Evolutionary conservation across 1,140 invertebrate species (phyloP).

Genomic region (Calephelis virginiensis): DNA sequence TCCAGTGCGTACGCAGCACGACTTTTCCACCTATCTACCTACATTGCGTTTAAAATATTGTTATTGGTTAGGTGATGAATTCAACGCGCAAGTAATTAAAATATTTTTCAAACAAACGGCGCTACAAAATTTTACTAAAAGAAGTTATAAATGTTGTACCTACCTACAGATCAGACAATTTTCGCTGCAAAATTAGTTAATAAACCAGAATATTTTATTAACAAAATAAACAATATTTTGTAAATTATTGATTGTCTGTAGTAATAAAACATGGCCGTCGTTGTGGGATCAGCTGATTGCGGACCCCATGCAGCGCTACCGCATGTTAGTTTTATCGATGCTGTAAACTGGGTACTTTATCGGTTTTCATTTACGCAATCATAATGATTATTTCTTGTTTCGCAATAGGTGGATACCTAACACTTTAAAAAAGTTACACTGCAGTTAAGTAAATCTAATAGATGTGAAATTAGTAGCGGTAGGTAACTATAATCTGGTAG

Average conservation of each 20-base stretch:
- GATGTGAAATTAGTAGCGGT: too few relatives aligned
- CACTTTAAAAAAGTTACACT: not conserved
- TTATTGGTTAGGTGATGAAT: not conserved
- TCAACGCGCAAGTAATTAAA: not conserved
- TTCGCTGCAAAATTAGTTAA: slow-evolving; percentile 3
- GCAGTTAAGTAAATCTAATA: too few relatives aligned
- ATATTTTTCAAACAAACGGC: too few relatives aligned
- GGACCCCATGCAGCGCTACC: slow-evolving; percentile 10
- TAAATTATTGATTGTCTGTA: slow-evolving; percentile 10
- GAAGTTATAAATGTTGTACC: too few relatives aligned
- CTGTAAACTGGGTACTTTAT: slow-evolving; percentile 13
- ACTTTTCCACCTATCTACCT: not conserved
- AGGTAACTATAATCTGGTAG: too few relatives aligned
- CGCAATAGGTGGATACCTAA: not conserved
- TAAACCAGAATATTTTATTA: not conserved
- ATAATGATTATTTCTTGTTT: slow-evolving; percentile 8
- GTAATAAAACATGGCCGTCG: slow-evolving; percentile 11
- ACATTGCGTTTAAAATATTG: not conserved
- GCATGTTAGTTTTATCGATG: slow-evolving; percentile 16
- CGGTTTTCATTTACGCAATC: slow-evolving; percentile 15
- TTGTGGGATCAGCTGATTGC: slow-evolving; percentile 12
- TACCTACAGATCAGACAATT: not conserved
- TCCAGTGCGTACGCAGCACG: slow-evolving; percentile 5
- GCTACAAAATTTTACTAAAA: too few relatives aligned
- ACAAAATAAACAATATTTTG: slow-evolving; percentile 13